Conservation (phyloP, 2,113 vertebrate species). For the Cyphomyrus plagiostoma region DNA sequence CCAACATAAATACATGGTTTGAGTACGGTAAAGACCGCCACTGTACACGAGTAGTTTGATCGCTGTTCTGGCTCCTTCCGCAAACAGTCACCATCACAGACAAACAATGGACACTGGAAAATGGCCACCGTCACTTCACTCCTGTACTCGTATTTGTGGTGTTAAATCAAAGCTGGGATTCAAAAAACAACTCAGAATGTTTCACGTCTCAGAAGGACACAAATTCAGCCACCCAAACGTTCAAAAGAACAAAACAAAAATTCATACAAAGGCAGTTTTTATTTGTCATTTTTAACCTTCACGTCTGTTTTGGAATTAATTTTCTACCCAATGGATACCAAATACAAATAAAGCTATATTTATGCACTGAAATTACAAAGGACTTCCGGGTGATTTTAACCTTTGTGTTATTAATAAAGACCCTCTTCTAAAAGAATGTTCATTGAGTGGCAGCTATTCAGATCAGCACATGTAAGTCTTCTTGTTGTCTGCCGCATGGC, state of each 20-base stretch:
- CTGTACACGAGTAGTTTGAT: neutral
- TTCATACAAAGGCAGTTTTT: neutral
- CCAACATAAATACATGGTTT: neutral
- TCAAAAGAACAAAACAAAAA: neutral
- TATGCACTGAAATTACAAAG: neutral
- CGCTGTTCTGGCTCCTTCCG: neutral
- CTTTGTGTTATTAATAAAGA: neutral
- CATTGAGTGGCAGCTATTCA: neutral
- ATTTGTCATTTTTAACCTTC: neutral
- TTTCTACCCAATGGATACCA: neutral
- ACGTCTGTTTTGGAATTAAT: neutral
- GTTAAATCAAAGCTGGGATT: neutral
- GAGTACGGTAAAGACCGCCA: neutral
- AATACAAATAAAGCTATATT: neutral
- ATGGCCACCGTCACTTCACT: neutral
- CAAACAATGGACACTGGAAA: neutral
- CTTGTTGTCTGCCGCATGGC: neutral
- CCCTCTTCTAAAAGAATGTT: neutral
- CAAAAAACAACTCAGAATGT: neutral
- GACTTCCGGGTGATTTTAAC: neutral
- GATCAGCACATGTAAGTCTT: neutral
- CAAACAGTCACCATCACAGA: neutral
- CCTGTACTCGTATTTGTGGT: neutral
- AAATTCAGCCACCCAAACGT: neutral
- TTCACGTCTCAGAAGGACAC: neutral